A percentile compares a stretch with the other conserved stretches of the same genome.
Evolutionary conservation across 2,888 invertebrate species (phyloP).

Genomic region (Epiblema foenella): DNA sequence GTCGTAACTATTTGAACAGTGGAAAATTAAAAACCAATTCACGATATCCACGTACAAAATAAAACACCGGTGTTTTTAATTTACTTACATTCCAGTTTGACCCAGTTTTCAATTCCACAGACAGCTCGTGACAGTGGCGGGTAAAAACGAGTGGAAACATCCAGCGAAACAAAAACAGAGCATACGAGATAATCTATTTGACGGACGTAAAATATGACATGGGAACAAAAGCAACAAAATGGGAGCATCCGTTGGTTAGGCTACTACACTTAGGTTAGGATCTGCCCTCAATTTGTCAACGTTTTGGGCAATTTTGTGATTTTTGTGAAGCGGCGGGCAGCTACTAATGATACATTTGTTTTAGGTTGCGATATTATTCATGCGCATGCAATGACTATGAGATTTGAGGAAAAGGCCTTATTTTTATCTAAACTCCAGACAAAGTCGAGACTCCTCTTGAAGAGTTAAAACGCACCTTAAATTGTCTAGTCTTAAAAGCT

Average conservation of each 20-base stretch:
- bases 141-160: conserved; percentile 13
- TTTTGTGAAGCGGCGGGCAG: conserved; percentile 29
- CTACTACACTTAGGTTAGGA: conserved; percentile 24
- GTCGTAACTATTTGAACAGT: background rate
- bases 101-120: conserved; percentile 35
- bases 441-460: background rate
- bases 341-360: conserved; percentile 29
- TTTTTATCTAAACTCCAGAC: background rate
- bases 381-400: conserved; percentile 16
- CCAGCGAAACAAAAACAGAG: conserved; percentile 30
- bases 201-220: conserved; percentile 30
- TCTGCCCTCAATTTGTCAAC: conserved; percentile 30
- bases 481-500: background rate
- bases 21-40: conserved; percentile 4
- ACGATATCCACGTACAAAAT: conserved; percentile 10
- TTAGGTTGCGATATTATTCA: conserved; percentile 18
- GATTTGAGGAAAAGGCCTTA: background rate
- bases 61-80: conserved; percentile 20
- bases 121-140: conserved; percentile 32
- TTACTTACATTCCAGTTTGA: conserved; percentile 33
- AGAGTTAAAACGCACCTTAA: background rate
- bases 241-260: conserved; percentile 21
- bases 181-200: conserved; percentile 34
- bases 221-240: conserved; percentile 31
- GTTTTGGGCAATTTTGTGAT: conserved; percentile 6